Base-by-base conservation (phyloP, 2,888 invertebrate species). In the Dasypolia templi region DNA sequence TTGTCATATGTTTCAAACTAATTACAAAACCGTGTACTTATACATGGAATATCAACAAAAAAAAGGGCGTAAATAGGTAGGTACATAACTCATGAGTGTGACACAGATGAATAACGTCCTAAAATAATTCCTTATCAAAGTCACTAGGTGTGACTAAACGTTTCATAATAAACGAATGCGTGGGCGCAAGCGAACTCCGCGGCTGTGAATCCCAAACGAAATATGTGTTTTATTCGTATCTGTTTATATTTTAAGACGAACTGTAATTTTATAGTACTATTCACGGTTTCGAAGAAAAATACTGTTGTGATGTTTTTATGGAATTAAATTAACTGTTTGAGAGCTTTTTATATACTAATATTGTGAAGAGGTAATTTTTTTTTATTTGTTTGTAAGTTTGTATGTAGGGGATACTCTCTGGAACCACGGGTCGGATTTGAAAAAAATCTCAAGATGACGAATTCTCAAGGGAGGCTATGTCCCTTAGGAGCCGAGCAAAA, bases 21-120 rank as follows among this genome's bases (percentile, higher is more conserved):
- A 62, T 29, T 12, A 29, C 26, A 29, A 62, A 42, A 19, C 14
- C 22, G 19, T 44, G 12, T 61, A 9, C 5, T 3, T 2, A 42
- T 63, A 63, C 29, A 22, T 29, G 22, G 14, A 17, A 12, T 49
- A 64, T 79, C 46, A 65, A 65, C 46, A 65, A 65, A 75, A 83
- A 72, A 82, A 82, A 75, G 79, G 69, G 77, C 77, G 97, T 89
- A 72, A 86, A 12, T 89, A 73, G 86, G 81, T 79, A 17, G 85
- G 82, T 80, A 26, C 29, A n/a, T n/a, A n/a, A n/a, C 35, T 73
- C 46, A 70, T 22, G 69, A 62, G 70, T 70, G 71, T 35, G 67
- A 55, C 46, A 72, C 64, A 71, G 65, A 77, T 83, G 81, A 84
- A 82, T 77, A 86, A 81, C 64, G 22, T 83, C 70, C 76, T 72